Evolutionary conservation across 2,797 vertebrate species (phyloP).

Genomic region (Sparus aurata): DNA sequence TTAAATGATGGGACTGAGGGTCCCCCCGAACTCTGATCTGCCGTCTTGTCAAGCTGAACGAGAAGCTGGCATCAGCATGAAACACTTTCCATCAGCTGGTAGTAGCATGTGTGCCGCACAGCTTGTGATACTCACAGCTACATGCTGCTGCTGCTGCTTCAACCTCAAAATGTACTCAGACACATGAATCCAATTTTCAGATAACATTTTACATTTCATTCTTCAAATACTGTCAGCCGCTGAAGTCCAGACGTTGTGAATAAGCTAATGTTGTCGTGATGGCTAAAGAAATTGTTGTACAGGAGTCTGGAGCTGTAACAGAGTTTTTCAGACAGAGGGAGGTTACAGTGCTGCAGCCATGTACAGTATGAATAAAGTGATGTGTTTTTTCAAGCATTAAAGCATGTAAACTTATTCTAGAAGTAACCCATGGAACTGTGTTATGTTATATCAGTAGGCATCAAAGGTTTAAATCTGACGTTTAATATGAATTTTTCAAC

Average conservation of each 20-base stretch:
- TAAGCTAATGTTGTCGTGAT: neutral
- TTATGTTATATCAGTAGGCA: neutral
- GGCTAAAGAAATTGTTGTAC: neutral
- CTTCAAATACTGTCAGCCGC: neutral
- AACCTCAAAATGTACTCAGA: no score
- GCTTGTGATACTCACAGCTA: slow-evolving; percentile 4
- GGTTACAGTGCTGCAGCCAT: no score
- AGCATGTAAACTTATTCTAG: no score
- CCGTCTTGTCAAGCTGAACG: slow-evolving; percentile 11
- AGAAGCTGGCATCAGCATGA: slow-evolving; percentile 22
- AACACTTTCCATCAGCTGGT: slow-evolving; percentile 8
- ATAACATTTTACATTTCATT: no score
- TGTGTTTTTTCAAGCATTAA: no score
- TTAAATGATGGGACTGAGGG: slow-evolving; percentile 19
- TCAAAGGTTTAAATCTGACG: neutral
- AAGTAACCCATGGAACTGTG: no score
- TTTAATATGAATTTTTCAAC: neutral
- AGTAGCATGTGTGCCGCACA: slow-evolving; percentile 37
- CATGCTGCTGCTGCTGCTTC: no score
- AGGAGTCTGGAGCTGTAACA: no score
- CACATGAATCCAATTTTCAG: no score
- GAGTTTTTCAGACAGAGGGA: no score
- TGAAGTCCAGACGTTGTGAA: neutral
- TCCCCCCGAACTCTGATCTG: slow-evolving; percentile 33
- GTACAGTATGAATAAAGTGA: no score